These are phyloP conservation scores for Drosophila nannoptera DNA, from an alignment of 1,140 invertebrate genomes.

Conservation along the genomic window DNA sequence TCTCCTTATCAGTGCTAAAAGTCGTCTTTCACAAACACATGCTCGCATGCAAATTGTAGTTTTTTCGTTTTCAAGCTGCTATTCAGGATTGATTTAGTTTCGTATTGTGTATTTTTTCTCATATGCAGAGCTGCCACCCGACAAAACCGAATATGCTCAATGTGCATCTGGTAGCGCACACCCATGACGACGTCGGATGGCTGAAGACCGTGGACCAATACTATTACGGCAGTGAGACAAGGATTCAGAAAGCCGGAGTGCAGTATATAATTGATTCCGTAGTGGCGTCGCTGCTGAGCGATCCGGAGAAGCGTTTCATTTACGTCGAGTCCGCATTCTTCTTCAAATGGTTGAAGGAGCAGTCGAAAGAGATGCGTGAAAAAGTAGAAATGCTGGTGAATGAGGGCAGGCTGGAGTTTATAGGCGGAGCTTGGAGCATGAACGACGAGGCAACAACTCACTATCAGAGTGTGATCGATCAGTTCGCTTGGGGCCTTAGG, in stretches of 20 bases:
- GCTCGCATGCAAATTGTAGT: neutral
- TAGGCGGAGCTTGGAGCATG: conserved; percentile 93
- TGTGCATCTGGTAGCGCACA: conserved; percentile 90
- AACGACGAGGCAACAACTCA: conserved; percentile 96
- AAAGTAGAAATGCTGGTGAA: conserved; percentile 84
- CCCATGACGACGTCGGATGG: conserved; percentile 96
- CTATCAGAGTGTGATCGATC: conserved; percentile 97
- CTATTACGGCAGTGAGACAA: conserved; percentile 81
- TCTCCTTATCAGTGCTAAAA: neutral
- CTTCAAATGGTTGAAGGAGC: conserved; percentile 94
- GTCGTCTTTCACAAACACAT: neutral
- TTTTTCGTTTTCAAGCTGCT: neutral
- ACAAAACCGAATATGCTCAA: conserved; percentile 80
- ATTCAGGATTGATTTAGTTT: neutral
- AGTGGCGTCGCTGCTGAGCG: conserved; percentile 86
- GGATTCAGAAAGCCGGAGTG: conserved; percentile 89
- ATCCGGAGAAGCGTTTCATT: conserved; percentile 86
- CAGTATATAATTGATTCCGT: conserved; percentile 96
- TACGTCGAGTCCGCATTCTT: conserved; percentile 93
- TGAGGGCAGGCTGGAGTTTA: conserved; percentile 92
- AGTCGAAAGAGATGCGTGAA: conserved; percentile 83
- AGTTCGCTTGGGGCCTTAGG: conserved; percentile 87
- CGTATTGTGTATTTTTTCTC: no score
- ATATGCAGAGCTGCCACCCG: conserved; percentile 57
- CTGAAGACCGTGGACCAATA: conserved; percentile 92